A percentile compares a stretch with the other conserved stretches of the same genome.
phyloP scores from a whole-genome alignment of 2,888 invertebrate species.

The Subacronicta megacephala region DNA sequence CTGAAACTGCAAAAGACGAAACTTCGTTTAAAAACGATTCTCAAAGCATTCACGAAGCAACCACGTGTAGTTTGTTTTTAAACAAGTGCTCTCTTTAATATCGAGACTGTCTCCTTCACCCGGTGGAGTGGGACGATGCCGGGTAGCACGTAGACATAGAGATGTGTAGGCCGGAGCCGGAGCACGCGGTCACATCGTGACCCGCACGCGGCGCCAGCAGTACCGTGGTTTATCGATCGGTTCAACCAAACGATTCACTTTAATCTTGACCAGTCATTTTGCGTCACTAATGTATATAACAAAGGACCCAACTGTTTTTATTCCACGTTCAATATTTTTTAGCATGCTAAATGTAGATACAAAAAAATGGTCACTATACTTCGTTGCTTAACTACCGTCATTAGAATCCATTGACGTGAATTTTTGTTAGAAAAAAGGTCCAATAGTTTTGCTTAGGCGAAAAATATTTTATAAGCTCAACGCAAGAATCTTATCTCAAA shows the following conservation, averaged over 20 bases:
- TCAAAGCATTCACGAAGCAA: constrained; percentile 3
- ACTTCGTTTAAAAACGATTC: constrained; percentile 6
- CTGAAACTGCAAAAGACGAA: not conserved
- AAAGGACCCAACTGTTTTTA: constrained; percentile 31
- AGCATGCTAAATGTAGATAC: not conserved
- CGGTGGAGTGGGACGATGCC: constrained; percentile 25
- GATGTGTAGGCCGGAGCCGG: constrained; percentile 37
- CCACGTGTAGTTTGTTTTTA: constrained; percentile 15
- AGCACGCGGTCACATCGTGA: constrained; percentile 71
- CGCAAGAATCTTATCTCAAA: too few relatives aligned
- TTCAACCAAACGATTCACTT: constrained; percentile 64
- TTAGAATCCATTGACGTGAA: constrained; percentile 10
- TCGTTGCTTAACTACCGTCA: not conserved
- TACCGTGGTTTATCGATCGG: constrained; percentile 68
- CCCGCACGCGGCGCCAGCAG: constrained; percentile 57
- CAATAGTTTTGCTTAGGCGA: too few relatives aligned
- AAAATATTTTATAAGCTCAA: too few relatives aligned
- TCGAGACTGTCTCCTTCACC: constrained; percentile 30
- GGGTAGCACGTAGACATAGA: constrained; percentile 3
- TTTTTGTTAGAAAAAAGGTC: too few relatives aligned
- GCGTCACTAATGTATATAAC: constrained; percentile 46
- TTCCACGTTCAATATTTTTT: constrained; percentile 26
- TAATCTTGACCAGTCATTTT: constrained; percentile 59
- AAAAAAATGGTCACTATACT: not conserved
- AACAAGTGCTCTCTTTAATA: constrained; percentile 17